These are phyloP conservation scores for Hippocampus kuda DNA, from an alignment of 2,797 vertebrate species.

Conservation along the genomic window DNA sequence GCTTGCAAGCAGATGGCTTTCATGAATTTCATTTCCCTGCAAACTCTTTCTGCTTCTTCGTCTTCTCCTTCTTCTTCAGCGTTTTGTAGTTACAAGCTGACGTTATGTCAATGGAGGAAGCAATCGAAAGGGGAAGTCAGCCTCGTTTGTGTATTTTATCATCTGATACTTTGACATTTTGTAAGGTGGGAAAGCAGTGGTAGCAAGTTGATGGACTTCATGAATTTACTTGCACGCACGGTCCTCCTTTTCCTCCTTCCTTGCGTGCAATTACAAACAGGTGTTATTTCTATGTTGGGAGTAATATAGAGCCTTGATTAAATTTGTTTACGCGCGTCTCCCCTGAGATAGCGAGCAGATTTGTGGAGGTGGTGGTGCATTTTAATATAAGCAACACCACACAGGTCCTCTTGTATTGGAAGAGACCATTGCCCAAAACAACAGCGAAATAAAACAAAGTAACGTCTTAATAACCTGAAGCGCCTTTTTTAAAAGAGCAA, in stretches of 20 bases:
- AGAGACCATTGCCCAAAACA: neutral
- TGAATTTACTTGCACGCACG: neutral
- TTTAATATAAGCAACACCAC: neutral
- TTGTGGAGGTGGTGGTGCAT: constrained; percentile 2
- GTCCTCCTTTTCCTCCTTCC: neutral
- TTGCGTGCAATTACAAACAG: neutral
- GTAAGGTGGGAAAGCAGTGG: no score
- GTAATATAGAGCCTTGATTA: constrained; percentile 48
- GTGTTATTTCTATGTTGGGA: neutral
- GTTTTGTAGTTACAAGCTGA: constrained; percentile 14
- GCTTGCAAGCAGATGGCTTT: constrained; percentile 1
- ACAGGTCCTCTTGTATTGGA: neutral
- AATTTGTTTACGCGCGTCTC: constrained; percentile 45
- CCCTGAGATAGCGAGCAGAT: constrained; percentile 19
- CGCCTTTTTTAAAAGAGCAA: neutral
- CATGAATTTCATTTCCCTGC: constrained; percentile 48
- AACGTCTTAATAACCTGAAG: neutral
- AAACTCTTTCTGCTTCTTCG: constrained; percentile 21
- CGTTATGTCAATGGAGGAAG: neutral
- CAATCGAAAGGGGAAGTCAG: neutral
- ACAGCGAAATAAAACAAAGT: no score
- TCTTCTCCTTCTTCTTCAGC: constrained; percentile 23
- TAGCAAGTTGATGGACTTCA: constrained; percentile 1
- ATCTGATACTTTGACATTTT: no score
- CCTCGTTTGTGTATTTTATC: no score